Conservation (phyloP, 2,113 vertebrate species). For the Odocoileus virginianus region DNA sequence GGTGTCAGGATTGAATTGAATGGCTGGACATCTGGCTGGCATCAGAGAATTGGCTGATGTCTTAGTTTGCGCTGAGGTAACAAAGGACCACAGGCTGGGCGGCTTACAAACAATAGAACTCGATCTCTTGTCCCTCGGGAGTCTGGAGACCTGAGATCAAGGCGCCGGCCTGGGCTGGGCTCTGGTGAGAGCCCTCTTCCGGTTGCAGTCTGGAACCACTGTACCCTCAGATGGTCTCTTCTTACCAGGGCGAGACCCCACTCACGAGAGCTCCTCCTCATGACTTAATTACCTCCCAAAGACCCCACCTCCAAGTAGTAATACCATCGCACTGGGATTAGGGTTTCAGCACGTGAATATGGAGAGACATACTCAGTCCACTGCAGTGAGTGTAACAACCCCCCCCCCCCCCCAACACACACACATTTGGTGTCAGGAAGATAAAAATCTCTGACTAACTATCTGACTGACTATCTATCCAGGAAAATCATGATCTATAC, state of each 20-base stretch:
- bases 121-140: not conserved
- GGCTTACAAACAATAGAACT: not conserved
- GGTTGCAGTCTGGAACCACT: not conserved
- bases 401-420: no score
- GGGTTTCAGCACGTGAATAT: not conserved
- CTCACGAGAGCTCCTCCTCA: rapidly evolving
- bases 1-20: not conserved
- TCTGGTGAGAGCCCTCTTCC: not conserved
- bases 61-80: not conserved
- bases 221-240: not conserved
- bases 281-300: not conserved
- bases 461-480: not conserved
- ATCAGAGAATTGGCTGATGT: not conserved
- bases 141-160: not conserved
- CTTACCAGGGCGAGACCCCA: not conserved
- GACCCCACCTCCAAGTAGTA: not conserved
- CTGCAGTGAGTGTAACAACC: not conserved
- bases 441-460: not conserved
- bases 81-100: not conserved
- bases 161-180: rapidly evolving
- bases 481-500: not conserved
- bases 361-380: not conserved
- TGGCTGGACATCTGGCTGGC: not conserved
- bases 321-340: not conserved
- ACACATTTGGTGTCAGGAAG: not conserved